phyloP scores from a whole-genome alignment of 2,113 vertebrate genomes.

The Ammodytes marinus region DNA sequence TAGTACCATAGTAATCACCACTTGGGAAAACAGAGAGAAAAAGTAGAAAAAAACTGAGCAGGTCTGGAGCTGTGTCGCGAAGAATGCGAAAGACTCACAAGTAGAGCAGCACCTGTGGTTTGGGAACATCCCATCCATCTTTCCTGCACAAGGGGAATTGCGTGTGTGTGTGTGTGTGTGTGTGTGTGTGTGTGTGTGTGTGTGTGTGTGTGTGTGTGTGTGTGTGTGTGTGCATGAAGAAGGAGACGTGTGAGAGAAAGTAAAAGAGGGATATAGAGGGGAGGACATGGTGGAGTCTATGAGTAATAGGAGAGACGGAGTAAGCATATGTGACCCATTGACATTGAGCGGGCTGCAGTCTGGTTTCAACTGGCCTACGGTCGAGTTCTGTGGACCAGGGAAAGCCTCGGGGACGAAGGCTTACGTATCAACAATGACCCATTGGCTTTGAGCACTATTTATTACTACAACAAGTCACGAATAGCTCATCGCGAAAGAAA shows the following conservation, averaged over 20 bases:
- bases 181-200: constrained; percentile 48
- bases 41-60: constrained; percentile 24
- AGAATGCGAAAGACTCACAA: constrained; percentile 75
- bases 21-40: constrained; percentile 40
- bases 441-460: constrained; percentile 24
- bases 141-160: constrained; percentile 71
- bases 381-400: constrained; percentile 48
- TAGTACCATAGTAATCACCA: constrained; percentile 35
- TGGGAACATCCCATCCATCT: constrained; percentile 80
- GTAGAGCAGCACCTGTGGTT: constrained; percentile 82
- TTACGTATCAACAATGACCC: constrained; percentile 44
- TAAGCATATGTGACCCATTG: constrained; percentile 72
- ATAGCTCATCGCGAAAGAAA: constrained; percentile 11
- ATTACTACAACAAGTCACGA: constrained; percentile 19
- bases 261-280: constrained; percentile 39
- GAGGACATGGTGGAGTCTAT: constrained; percentile 51
- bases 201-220: constrained; percentile 21
- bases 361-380: constrained; percentile 43
- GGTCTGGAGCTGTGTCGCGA: constrained; percentile 36
- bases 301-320: constrained; percentile 71
- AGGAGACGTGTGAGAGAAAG: constrained; percentile 52
- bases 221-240: constrained; percentile 5
- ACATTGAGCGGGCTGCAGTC: constrained; percentile 56
- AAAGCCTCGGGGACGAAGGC: constrained; percentile 35
- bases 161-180: constrained; percentile 35